These are phyloP conservation scores for Nannoperca obscura DNA, from an alignment of 2,797 vertebrate genomes.

Conservation along the genomic window DNA sequence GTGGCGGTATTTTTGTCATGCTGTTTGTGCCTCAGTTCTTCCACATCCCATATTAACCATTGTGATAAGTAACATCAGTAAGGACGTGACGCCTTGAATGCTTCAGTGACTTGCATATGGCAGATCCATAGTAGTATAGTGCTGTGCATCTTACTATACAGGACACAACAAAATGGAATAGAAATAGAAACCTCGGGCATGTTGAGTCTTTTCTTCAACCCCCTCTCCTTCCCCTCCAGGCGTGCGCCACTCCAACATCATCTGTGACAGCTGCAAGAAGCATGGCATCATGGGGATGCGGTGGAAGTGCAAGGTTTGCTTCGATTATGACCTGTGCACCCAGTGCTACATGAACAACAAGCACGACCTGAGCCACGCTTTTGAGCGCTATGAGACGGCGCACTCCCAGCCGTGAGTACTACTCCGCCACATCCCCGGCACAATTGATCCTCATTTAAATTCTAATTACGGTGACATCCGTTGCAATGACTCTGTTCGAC, in stretches of 20 bases:
- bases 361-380: constrained; percentile 93
- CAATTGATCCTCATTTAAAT: constrained; percentile 16
- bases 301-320: constrained; percentile 98
- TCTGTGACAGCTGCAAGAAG: constrained; percentile 99
- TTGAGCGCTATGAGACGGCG: constrained; percentile 96
- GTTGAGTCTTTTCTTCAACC: constrained; percentile 1
- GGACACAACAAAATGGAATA: neutral
- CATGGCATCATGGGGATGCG: constrained; percentile 98
- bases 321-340: constrained; percentile 97
- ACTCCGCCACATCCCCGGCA: neutral
- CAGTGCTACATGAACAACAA: constrained; percentile 99
- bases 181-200: neutral
- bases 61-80: constrained; percentile 24
- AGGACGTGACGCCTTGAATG: constrained; percentile 19
- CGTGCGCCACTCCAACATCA: constrained; percentile 98
- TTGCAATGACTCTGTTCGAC: neutral
- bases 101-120: constrained; percentile 14
- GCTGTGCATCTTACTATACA: neutral
- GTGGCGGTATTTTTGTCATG: constrained; percentile 53
- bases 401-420: constrained; percentile 96
- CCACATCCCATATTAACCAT: constrained; percentile 40
- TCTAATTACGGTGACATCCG: neutral
- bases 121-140: neutral
- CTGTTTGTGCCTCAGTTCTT: constrained; percentile 55
- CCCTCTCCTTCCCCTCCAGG: constrained; percentile 80